phyloP scores from a whole-genome alignment of 2,888 invertebrate species.

The Rhagium mordax region DNA sequence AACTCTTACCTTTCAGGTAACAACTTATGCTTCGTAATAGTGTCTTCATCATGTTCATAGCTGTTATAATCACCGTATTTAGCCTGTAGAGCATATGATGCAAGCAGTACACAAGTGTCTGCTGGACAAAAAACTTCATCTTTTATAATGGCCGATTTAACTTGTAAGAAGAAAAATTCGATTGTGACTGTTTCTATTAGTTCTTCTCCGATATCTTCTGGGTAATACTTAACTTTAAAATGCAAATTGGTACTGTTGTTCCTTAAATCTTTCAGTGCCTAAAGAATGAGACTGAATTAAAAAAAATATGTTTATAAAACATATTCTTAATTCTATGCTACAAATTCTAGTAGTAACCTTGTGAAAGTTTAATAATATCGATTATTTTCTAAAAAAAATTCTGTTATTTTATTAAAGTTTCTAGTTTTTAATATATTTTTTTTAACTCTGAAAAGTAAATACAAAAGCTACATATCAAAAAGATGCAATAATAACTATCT shows the following conservation, averaged over 20 bases:
- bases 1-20: conserved; percentile 84
- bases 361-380: too few species aligned
- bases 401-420: too few species aligned
- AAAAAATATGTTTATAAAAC: too few species aligned
- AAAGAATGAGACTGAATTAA: too few species aligned
- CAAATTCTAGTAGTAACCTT: too few species aligned
- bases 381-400: too few species aligned
- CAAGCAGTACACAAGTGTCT: conserved; percentile 96
- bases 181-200: conserved; percentile 99
- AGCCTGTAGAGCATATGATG: conserved; percentile 97
- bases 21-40: conserved; percentile 90
- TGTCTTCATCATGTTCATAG: conserved; percentile 83
- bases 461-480: too few species aligned
- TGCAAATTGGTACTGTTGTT: conserved; percentile 56
- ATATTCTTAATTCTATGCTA: too few species aligned
- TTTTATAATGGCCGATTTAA: conserved; percentile 94
- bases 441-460: too few species aligned
- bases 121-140: conserved; percentile 99
- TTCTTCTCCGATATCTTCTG: conserved; percentile 98
- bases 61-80: conserved; percentile 96
- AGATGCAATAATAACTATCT: too few species aligned
- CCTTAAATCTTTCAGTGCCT: conserved; percentile 61
- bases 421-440: too few species aligned
- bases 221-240: conserved; percentile 97
- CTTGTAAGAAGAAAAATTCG: conserved; percentile 92